Base-by-base conservation (phyloP, 2,797 vertebrate species). In the Masticophis lateralis region DNA sequence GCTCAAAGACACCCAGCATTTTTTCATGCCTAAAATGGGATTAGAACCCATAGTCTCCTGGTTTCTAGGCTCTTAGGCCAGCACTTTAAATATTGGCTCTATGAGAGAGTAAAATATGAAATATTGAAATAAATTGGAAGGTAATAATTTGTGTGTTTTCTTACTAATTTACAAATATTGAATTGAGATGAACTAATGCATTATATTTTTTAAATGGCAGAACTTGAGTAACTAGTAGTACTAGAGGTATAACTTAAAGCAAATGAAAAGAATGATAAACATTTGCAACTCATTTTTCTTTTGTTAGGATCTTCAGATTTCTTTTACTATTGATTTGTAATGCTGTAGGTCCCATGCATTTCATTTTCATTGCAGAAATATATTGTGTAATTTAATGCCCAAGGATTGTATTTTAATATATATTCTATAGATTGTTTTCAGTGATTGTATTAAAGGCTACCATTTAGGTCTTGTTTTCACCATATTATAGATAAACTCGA, bases 111-210 rank as follows among this genome's bases (percentile, higher is more conserved):
- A 69, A 69, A 69, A 69, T 69, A 69, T 69, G 95, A 95, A 96
- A 97, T 96, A 1, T 86, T 91, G 93, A 96, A 97, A 96, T 92
- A 97, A 96, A 97, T 95, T 94, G 95, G 96, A 97, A 96, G 93
- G 90, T 91, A 95, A 92, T 96, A 97, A 96, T 90, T 95, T 95
- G 97, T 96, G 89, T 92, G 88, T 94, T 90, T 90, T 87, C 96
- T 97, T 97, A 96, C 96, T 97, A 97, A 97, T 97, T 97, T 95
- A 95, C 97, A 97, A 98, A 98, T 97, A 97, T 96, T 97, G 97
- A 97, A 97, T 96, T 94, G 97, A 98, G 95, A 97, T 94, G 95
- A 97, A 97, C 97, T 86, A 95, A 97, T 96, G 93, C 96, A 93
- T 98, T 96, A 95, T 97, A 86, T 97, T 97, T 98, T 97, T 97